These are phyloP conservation scores for Momotus momota DNA, from an alignment of 2,797 vertebrate species.

Conservation along the genomic window DNA sequence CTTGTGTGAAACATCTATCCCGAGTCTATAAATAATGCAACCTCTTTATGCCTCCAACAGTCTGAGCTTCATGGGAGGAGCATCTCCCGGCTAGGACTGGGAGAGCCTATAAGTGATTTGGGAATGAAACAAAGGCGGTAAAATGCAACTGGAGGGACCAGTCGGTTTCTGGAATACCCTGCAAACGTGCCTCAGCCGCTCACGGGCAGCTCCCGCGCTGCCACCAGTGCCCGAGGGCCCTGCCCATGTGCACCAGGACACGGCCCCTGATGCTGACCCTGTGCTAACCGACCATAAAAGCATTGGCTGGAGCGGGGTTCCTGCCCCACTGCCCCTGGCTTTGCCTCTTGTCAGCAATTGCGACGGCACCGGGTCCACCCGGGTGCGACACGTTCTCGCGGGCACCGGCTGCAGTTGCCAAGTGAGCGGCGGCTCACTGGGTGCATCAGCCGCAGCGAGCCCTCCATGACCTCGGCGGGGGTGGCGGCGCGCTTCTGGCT, in stretches of 20 bases:
- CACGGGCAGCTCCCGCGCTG: not conserved
- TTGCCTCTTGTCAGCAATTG: rapidly evolving
- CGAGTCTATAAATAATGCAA: conserved; percentile 73
- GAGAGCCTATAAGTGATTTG: conserved; percentile 53
- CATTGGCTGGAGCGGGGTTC: rapidly evolving
- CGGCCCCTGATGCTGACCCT: not conserved
- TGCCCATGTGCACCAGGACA: not conserved
- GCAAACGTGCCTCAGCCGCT: not conserved
- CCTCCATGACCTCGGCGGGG: not conserved
- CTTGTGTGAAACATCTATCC: conserved; percentile 44
- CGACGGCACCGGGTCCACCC: rapidly evolving
- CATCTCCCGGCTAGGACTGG: conserved; percentile 40
- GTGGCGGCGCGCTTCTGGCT: rapidly evolving
- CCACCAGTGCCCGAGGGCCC: not conserved
- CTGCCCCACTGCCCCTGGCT: not conserved
- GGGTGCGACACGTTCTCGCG: rapidly evolving
- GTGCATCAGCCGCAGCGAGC: rapidly evolving
- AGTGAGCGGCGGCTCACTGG: rapidly evolving
- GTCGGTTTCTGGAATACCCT: not conserved
- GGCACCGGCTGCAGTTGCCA: not conserved
- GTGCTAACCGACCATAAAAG: not conserved
- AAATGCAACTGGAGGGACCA: not conserved
- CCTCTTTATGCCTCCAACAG: conserved; percentile 46
- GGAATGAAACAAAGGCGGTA: conserved; percentile 58
- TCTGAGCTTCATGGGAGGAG: conserved; percentile 64